Conservation (phyloP, 2,113 vertebrate genomes). For the Pteropus alecto region DNA sequence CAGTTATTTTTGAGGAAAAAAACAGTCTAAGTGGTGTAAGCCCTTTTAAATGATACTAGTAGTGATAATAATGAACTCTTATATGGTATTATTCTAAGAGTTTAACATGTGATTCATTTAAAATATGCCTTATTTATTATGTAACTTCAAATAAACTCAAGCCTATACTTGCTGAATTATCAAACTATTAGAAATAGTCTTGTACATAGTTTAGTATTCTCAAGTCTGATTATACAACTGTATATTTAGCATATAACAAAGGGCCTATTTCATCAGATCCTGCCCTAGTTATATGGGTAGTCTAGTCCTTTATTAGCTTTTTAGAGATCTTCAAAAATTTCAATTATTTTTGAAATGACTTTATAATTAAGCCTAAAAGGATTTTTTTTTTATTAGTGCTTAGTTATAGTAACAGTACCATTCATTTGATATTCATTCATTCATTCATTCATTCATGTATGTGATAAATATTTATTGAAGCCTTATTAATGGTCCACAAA, state of each 20-base stretch:
- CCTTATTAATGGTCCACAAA: neutral
- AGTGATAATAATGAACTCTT: neutral
- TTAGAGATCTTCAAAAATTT: neutral
- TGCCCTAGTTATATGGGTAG: neutral
- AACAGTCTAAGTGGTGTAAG: neutral
- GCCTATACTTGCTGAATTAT: neutral
- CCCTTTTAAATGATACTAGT: neutral
- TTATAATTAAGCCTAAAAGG: neutral
- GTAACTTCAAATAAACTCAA: neutral
- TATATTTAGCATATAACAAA: neutral
- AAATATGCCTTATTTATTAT: neutral
- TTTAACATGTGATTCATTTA: neutral
- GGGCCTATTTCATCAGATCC: neutral
- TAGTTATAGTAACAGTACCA: neutral
- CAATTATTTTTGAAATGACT: slow-evolving; percentile 27
- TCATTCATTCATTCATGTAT: neutral
- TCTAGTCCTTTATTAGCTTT: neutral
- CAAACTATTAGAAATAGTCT: neutral
- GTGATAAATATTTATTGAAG: neutral
- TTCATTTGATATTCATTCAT: neutral
- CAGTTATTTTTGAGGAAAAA: neutral
- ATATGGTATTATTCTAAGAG: neutral
- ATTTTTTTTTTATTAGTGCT: neutral
- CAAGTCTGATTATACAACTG: neutral
- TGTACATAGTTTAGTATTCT: neutral